These are phyloP conservation scores for Netelia inedita DNA, from an alignment of 2,888 invertebrate genomes.

Conservation along the genomic window DNA sequence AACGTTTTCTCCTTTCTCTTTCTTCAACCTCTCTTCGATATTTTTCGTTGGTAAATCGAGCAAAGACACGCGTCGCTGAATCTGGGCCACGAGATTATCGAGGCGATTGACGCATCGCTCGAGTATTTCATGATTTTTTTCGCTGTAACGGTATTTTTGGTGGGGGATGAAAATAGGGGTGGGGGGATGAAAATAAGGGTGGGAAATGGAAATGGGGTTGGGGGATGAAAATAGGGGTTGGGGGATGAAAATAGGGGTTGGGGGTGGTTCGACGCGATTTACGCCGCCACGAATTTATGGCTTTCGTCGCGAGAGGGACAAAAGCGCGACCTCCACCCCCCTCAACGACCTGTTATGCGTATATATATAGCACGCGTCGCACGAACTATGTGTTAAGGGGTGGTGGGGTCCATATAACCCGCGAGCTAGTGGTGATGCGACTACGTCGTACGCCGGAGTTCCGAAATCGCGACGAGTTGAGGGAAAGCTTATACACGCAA, in stretches of 20 bases:
- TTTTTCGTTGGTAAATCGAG: neutral
- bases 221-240: neutral
- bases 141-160: neutral
- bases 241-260: constrained; percentile 9
- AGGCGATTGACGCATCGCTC: constrained; percentile 25
- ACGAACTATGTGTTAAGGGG: neutral
- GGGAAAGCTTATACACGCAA: constrained; percentile 48
- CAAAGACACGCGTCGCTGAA: neutral
- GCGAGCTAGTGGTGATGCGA: neutral
- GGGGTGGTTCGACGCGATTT: constrained; percentile 18
- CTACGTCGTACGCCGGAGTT: constrained; percentile 20
- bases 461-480: constrained; percentile 11
- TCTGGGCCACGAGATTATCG: constrained; percentile 14
- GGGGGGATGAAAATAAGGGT: neutral
- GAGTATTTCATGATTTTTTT: constrained; percentile 24
- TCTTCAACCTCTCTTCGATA: neutral
- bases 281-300: constrained; percentile 49
- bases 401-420: neutral
- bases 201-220: constrained; percentile 23
- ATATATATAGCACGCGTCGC: neutral
- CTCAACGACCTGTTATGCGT: constrained; percentile 14
- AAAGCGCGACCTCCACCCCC: constrained; percentile 23
- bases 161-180: neutral
- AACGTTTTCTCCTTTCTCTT: neutral
- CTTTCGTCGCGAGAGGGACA: constrained; percentile 45